Evolutionary conservation across 2,797 vertebrate genomes (phyloP), one percentile per base, ranked within the genome.

Genomic region (Danio albolineatus): DNA sequence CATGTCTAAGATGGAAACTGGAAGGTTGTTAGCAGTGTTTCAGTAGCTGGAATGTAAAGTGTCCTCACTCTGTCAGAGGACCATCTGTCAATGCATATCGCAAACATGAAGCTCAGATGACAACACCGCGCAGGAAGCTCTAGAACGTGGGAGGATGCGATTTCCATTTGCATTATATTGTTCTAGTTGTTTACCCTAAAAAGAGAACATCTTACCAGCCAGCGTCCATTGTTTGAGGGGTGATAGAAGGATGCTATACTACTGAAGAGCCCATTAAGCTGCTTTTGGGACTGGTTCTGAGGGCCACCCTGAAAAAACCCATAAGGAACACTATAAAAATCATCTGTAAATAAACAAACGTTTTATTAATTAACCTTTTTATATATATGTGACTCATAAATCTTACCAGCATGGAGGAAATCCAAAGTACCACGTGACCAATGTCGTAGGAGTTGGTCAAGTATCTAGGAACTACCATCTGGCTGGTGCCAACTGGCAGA

Each of bases 211-310:
- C 86, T 80, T 73, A 97, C 97, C 95, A 99, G 94, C 97, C 98
- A 99, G 83, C 96, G 96, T 0, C 98, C 97, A 0, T 99, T 97
- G 90, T 98, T 99, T 85, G 97, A 99, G 16, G 97, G 97, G 87
- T 99, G 98, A 84, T 97, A 98, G 89, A 99, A 99, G 59, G 97
- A 98, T 41, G 96, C 94, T 43, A 98, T 98, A 89, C 97, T 97
- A 87, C 94, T 96, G 89, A 99, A 98, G 82, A 99, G 92, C 60
- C 96, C 96, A 89, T 93, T 94, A 85, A 99, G 91, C 85, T 98
- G 94, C 81, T 95, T 96, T 88, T 99, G 98, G 43, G 95, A 96
- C 38, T 95, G 93, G 83, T 98, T 99, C 91, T 95, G 96, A 84
- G 94, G 94, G 87, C 97, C 97, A 59, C 98, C 98, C 97, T 99